phyloP scores from a whole-genome alignment of 2,797 vertebrate species.

The Anas bahamensis region DNA sequence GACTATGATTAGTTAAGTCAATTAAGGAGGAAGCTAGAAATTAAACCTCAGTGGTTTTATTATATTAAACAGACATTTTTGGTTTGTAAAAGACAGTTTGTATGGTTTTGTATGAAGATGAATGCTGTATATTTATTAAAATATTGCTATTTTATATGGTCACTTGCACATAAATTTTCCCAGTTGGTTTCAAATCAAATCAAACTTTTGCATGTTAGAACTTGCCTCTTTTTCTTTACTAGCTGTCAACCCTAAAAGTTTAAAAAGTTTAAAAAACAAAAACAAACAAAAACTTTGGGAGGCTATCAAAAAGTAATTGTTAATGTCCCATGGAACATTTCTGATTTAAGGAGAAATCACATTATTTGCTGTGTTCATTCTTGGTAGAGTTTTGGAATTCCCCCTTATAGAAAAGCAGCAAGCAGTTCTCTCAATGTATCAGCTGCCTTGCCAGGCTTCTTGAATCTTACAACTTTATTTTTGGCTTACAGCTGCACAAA shows the following conservation, averaged over 20 bases:
- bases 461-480: slow-evolving; percentile 31
- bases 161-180: background rate
- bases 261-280: background rate
- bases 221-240: background rate
- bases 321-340: background rate
- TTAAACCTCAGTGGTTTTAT: background rate
- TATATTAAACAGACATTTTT: background rate
- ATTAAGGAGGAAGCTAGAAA: background rate
- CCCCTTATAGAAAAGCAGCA: background rate
- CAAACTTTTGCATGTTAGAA: background rate
- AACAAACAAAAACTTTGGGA: background rate
- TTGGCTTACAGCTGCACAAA: slow-evolving; percentile 53
- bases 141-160: background rate
- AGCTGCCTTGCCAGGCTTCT: slow-evolving; percentile 10
- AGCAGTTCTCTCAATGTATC: background rate
- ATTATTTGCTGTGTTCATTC: background rate
- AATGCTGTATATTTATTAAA: background rate
- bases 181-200: background rate
- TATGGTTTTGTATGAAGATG: background rate
- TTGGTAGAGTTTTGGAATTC: slow-evolving; percentile 7
- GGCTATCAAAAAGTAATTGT: background rate
- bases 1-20: background rate
- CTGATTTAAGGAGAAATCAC: background rate
- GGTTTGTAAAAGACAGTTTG: background rate
- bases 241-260: background rate